Evolutionary conservation across 2,113 vertebrate genomes (phyloP).

Genomic region (Panurus biarmicus): DNA sequence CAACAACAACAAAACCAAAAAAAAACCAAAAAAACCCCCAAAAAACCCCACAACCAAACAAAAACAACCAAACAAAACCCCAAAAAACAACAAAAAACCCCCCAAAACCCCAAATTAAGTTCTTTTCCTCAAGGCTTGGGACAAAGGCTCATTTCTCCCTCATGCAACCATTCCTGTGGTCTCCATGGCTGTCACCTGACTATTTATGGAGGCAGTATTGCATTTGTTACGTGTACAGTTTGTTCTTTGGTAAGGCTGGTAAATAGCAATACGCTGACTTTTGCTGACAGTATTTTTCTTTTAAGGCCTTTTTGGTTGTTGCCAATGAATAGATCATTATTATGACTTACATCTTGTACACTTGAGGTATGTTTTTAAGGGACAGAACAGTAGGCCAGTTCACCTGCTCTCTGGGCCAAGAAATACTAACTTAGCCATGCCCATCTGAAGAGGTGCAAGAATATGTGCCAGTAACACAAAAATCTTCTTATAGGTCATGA

Average conservation of each 20-base stretch:
- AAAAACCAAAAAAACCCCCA: no score
- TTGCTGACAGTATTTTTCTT: background rate
- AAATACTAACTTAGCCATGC: background rate
- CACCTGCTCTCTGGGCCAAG: background rate
- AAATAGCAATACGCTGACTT: background rate
- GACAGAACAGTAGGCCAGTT: background rate
- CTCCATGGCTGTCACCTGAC: background rate
- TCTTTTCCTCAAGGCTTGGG: background rate
- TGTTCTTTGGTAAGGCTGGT: background rate
- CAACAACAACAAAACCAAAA: no score
- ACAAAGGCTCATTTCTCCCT: background rate
- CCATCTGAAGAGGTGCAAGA: background rate
- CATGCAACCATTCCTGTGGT: background rate
- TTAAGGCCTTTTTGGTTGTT: background rate
- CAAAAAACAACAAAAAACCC: no score
- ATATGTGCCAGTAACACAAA: background rate
- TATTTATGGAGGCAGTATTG: background rate
- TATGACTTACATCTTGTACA: background rate
- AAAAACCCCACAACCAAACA: no score
- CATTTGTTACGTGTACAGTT: background rate
- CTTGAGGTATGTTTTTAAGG: background rate
- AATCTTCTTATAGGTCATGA: background rate
- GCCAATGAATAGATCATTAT: background rate
- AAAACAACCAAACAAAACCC: no score
- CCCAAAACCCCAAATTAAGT: no score